Base-by-base conservation (phyloP, 2,888 invertebrate species). In the Nephrotoma guestfalica region DNA sequence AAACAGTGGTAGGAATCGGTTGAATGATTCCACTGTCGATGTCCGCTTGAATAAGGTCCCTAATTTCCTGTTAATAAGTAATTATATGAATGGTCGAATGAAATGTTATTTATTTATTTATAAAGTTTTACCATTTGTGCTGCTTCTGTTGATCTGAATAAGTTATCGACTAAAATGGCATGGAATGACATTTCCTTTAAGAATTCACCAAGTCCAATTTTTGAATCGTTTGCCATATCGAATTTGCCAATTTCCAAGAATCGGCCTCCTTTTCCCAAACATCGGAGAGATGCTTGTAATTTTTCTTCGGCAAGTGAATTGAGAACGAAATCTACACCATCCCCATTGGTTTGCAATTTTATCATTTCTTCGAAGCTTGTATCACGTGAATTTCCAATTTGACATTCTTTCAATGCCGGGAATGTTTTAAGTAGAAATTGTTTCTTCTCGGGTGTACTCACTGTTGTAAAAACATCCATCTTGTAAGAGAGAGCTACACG, bases 261-360 rank as follows among this genome's bases (percentile, higher is more conserved):
- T 87, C 94, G 92, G 9, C 97, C 95, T 0, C 93, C 92, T 2
- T 88, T 88, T 0, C 93, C 93, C 9, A 95, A 90, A 88, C 95
- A 95, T 3, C 94, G 91, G 0, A 94, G 90, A 0, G 95, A 94
- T 0, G 95, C 96, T 89, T 94, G 93, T 0, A 99, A 93, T 91
- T 98, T 98, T 85, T 99, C 98, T 89, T 97, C 98, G 0, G 98
- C 94, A 83, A 99, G 92, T 0, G 98, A 98, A 91, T 99, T 99
- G 7, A 97, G 92, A n/a, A 99, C 96, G 86, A 98, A 92, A 89
- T 99, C 97, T 0, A 99, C 98, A 57, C 98, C 98, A 88, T 93
- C 93, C 11, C 98, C 98, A 7, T 95, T 93, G 0, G 98, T 98
- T 89, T 94, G 93, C 85, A 93, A 93, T 88, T 95, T 93, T 86